Conservation (phyloP, 2,888 invertebrate species). For the Sinotaia quadrata region DNA sequence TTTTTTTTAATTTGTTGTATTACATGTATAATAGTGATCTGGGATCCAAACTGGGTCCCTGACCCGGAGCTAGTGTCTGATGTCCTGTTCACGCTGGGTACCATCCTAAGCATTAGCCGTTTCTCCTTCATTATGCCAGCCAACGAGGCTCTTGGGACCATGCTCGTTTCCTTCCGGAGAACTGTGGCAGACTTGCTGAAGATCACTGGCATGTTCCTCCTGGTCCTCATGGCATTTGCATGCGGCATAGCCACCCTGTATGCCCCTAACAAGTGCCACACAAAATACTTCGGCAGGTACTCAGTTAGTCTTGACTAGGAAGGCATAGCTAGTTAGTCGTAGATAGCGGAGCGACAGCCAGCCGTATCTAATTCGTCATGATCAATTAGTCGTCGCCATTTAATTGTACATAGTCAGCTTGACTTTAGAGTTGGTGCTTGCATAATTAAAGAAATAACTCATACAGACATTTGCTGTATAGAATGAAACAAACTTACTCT, state of each 20-base stretch:
- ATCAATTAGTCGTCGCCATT: too few species aligned
- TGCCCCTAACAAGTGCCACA: conserved; percentile 57
- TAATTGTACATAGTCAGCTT: too few species aligned
- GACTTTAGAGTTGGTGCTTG: too few species aligned
- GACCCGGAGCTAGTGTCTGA: conserved; percentile 63
- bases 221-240: conserved; percentile 65
- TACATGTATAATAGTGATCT: too few species aligned
- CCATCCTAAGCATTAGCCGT: conserved; percentile 57
- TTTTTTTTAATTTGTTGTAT: too few species aligned
- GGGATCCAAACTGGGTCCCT: conserved; percentile 50
- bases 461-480: too few species aligned
- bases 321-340: too few species aligned
- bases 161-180: conserved; percentile 61
- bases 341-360: background rate
- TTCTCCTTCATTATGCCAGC: conserved; percentile 66
- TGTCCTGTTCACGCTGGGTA: conserved; percentile 61
- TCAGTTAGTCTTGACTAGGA: too few species aligned
- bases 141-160: conserved; percentile 65
- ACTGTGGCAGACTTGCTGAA: conserved; percentile 60
- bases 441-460: too few species aligned
- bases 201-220: conserved; percentile 59
- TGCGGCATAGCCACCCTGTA: conserved; percentile 63
- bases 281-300: conserved; percentile 50
- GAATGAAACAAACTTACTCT: too few species aligned
- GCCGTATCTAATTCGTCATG: background rate